These are phyloP conservation scores for Poeciliopsis presidionis DNA, from an alignment of 2,797 vertebrate genomes.

Conservation along the genomic window DNA sequence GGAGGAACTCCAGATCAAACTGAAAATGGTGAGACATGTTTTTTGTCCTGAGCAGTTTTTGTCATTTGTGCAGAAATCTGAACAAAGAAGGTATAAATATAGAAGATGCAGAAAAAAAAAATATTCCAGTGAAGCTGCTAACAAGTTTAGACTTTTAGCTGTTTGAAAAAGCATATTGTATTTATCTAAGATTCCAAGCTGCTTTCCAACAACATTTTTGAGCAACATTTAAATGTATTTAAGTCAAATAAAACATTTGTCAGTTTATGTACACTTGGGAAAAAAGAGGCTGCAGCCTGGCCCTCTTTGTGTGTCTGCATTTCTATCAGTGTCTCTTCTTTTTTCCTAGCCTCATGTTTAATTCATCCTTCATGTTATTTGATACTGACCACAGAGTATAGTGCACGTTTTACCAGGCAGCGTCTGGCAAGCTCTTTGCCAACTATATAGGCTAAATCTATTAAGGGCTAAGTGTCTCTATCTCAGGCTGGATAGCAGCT, in stretches of 20 bases:
- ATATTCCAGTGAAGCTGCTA: not conserved
- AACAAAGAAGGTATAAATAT: not conserved
- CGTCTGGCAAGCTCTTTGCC: conserved; percentile 28
- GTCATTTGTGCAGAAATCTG: not conserved
- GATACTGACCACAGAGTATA: conserved; percentile 37
- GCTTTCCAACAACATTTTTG: not conserved
- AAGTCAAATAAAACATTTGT: not conserved
- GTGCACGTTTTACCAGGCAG: conserved; percentile 34
- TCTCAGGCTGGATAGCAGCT: not conserved
- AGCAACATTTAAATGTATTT: not conserved
- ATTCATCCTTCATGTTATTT: conserved; percentile 55
- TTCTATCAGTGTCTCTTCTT: conserved; percentile 11
- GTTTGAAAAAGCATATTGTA: not conserved
- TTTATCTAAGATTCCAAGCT: not conserved
- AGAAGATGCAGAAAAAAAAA: not conserved
- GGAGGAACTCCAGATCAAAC: conserved; percentile 58
- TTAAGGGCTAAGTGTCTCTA: conserved; percentile 15
- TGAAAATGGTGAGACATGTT: conserved; percentile 60
- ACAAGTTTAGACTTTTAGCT: not conserved
- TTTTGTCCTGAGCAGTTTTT: not conserved
- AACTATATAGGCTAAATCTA: conserved; percentile 23
- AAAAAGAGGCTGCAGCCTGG: not conserved
- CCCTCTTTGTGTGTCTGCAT: not conserved
- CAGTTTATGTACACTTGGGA: conserved; percentile 19
- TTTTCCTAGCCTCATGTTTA: conserved; percentile 48